Percentiles rank a stretch among this genome's conserved stretches.
Conservation (phyloP, 2,797 vertebrate genomes). For the Ispidina lecontei region DNA sequence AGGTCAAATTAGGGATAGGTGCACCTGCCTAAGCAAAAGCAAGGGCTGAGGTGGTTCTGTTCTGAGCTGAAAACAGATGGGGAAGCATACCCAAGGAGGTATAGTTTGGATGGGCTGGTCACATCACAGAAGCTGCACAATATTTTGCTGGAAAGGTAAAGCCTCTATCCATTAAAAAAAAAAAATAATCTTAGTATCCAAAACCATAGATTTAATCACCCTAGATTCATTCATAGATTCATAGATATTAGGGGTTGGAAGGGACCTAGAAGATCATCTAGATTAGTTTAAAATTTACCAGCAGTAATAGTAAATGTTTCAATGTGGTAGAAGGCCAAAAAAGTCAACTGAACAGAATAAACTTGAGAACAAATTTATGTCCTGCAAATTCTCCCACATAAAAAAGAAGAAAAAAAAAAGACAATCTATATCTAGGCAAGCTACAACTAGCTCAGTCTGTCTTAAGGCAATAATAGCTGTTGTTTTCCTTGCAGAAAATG, state of each 20-base stretch:
- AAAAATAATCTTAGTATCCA: background rate
- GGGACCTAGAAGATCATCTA: too few relatives aligned
- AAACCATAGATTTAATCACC: background rate
- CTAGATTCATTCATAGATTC: too few relatives aligned
- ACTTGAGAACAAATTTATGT: background rate
- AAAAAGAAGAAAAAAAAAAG: background rate
- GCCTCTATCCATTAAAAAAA: background rate
- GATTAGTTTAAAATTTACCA: background rate
- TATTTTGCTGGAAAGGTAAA: background rate
- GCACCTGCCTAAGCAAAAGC: background rate
- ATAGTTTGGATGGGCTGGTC: background rate
- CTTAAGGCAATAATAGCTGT: slow-evolving; percentile 48
- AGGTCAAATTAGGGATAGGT: background rate
- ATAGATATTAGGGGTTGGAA: too few relatives aligned
- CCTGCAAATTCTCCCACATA: background rate
- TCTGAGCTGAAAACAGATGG: background rate
- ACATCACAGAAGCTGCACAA: accelerated
- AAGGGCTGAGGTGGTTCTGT: background rate
- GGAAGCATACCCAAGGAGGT: background rate
- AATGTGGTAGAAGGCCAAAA: background rate
- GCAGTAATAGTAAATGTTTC: background rate
- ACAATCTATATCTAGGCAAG: background rate
- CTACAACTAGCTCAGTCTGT: slow-evolving; percentile 41
- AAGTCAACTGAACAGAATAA: background rate
- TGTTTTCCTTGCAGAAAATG: slow-evolving; percentile 45